Evolutionary conservation across 1,140 invertebrate species (phyloP), one percentile per base, ranked within the genome.

Genomic region (Nasonia giraulti): DNA sequence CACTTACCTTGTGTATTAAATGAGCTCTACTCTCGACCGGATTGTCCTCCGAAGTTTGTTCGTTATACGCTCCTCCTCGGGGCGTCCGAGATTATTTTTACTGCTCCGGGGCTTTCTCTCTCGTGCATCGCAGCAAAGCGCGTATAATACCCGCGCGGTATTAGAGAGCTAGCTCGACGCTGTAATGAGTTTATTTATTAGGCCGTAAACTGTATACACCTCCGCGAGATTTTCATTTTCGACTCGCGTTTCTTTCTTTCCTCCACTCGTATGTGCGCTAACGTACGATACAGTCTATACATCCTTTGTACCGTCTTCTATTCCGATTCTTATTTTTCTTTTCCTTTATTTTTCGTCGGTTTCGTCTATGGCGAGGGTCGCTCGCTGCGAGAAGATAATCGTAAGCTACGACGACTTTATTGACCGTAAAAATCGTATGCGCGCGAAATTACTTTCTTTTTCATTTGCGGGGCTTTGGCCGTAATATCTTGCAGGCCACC

Each of bases 61-160:
- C 73, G 44, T 77, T 47, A 77, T 31, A 37, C 33, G 47, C 14
- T 62, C 14, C 23, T n/a, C 68, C 10, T 44, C n/a, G 44, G 20
- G n/a, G 4, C 75, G 81, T 11, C 27, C 50, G 50, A 83, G 74
- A 83, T 83, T 83, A 83, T 84, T 84, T 84, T 84, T 79, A 84
- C 37, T 14, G 31, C 69, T 47, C 3, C 79, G 7, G 50, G 11
- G 66, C 20, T 12, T 37, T 40, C 6, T 40, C 20, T 40, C 6
- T 40, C 20, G 11, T 20, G 1, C 0, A 10, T 27, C 27, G 27
- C 27, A 44, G 10, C 8, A 44, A 23, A 20, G 74, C 74, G 31
- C 14, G 40, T 62, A 62, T 62, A n/a, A 62, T 62, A 62, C 12
- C 0, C 40, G 23, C 40, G 27, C 14, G 27, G 27, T 68, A 78